Evolutionary conservation across 2,888 invertebrate genomes (phyloP), one percentile per base, ranked within the genome.

Genomic region (Tridacna gigas): DNA sequence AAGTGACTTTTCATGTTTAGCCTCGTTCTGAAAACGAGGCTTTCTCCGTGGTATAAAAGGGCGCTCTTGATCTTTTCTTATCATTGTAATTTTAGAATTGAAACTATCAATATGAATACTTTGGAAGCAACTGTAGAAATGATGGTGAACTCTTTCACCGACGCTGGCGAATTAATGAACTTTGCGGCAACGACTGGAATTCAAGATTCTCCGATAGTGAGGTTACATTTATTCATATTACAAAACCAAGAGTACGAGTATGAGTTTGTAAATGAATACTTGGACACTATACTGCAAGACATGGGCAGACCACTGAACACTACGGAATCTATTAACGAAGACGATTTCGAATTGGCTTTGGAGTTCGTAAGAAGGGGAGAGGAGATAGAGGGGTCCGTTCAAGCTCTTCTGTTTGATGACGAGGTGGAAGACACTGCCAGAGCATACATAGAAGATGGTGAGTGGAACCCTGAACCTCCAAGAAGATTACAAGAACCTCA

Each of bases 341-440:
- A 15, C 11, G 12, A 15, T 13, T 51, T 51, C 15, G 15, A 51
- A 51, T 15, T 51, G 51, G 51, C 51, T 51, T 13, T 15, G 11
- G 51, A 51, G 15, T 51, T 13, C 11, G 51, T 51, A 13, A 11
- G 15, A 51, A 15, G 15, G 15, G 12, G 15, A 51, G 51, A 13
- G 51, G 51, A 51, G 15, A 15, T 51, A 11, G 51, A 82, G 56
- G 77, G 56, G 26, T 48, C 22, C 5, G 47, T 79, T 2, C 61
- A 75, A 56, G 74, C 82, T 13, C 12, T 75, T 18, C 15, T 79
- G 0, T 83, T 76, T 22, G 83, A 80, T 48, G 79, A 77, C 13
- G 83, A 83, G 67, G 80, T 83, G 65, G 63, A 80, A 5, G 74
- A 76, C 25, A 45, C 51, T 20, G 25, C 73, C 4, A 60, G 20